Evolutionary conservation across 2,888 invertebrate species (phyloP), one percentile per base, ranked within the genome.

Genomic region (Zygothrica quintamaculata): DNA sequence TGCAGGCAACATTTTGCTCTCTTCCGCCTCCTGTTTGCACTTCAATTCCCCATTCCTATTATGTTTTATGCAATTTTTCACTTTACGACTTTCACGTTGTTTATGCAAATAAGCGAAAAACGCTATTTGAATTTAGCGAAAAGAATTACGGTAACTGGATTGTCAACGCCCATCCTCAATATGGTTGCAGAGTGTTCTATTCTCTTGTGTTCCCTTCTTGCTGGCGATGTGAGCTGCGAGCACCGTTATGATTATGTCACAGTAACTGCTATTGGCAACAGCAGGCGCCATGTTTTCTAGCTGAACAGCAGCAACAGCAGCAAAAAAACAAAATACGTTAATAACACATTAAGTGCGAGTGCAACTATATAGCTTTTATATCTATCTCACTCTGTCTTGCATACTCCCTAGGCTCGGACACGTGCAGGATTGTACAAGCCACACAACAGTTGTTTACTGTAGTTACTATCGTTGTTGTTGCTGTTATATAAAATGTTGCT

Each of bases 91-190:
- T 85, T 74, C 84, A 64, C 67, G 60, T 77, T 82, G 77, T 76
- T 80, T 86, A 86, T 86, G 87, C 86, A 86, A 86, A 87, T 86
- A 75, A 84, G 86, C 84, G 76, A 68, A 56, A 84, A 85, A 79
- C 76, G 70, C 84, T 76, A 77, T 76, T 84, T 80, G 80, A 85
- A 67, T 84, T 77, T 77, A 79, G 52, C 65, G 68, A 68, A 74
- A 68, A 74, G 75, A 84, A 79, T 79, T 82, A 77, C 65, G 79
- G 62, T 84, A 80, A 81, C 76, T 74, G 74, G 84, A 81, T 80
- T 80, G 80, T 80, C 84, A 81, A 66, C 78, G 71, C 76, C 73
- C 64, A 70, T 73, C 47, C 73, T 55, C 58, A 47, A 69, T 72
- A 59, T 66, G 18, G 18, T 22, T 22, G 3, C 5, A 5, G 52